Evolutionary conservation across 2,888 invertebrate species (phyloP).

Genomic region (Emmelina monodactyla): DNA sequence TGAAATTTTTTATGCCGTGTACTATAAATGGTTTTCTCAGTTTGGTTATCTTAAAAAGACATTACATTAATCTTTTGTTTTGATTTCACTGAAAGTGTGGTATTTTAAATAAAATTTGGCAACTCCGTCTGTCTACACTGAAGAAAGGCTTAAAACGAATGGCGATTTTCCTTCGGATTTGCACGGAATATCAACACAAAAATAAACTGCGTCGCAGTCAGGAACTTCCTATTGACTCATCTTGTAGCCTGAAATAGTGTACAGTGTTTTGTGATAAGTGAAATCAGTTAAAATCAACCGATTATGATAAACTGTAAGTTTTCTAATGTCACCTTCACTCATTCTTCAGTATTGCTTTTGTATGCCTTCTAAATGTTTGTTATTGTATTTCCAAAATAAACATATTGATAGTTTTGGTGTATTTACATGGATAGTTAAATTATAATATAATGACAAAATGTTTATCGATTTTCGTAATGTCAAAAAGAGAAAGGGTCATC

Average conservation of each 20-base stretch:
- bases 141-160: neutral
- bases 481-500: constrained; percentile 38
- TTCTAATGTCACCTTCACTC: constrained; percentile 34
- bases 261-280: neutral
- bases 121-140: no score
- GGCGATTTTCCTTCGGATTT: neutral
- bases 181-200: neutral
- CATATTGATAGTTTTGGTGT: neutral
- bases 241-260: neutral
- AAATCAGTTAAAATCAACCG: neutral
- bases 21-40: no score
- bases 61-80: no score
- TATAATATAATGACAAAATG: neutral
- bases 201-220: constrained; percentile 9
- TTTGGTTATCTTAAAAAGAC: no score
- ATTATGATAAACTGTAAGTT: constrained; percentile 10
- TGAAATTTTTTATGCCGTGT: no score
- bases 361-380: constrained; percentile 20
- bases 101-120: no score
- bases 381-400: constrained; percentile 4
- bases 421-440: neutral
- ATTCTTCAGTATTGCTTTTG: constrained; percentile 27
- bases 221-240: no score
- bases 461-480: neutral
- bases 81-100: no score